Base-by-base conservation (phyloP, 2,888 invertebrate genomes). In the Megaustenia siamemsis region DNA sequence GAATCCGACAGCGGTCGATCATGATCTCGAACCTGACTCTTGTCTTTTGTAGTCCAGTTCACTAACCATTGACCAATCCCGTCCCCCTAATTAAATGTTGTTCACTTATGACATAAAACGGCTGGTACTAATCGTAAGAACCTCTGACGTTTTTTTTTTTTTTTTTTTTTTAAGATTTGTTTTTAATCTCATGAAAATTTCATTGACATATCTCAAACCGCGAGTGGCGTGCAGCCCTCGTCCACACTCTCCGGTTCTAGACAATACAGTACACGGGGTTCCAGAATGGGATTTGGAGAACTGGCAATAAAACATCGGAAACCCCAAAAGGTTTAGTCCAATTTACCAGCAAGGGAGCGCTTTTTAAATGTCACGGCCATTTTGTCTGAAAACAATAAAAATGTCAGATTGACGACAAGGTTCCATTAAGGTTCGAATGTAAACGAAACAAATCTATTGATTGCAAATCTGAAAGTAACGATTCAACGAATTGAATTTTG, bases 341-440 rank as follows among this genome's bases (percentile, higher is more conserved):
- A 15, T 73, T 45, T 49, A 28, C 18, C 49, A 73, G 49, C 28
- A 5, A 49, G 45, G 12, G 43, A 15, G 32, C 3, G n/a, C 32
- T 73, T 73, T 49, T 12, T 15, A 73, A 15, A 28, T 71, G 32
- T 8, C 73, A 73, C 45, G 18, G 32, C 49, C 32, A 18, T 32
- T 49, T 73, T 73, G 28, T 24, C 73, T 32, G 73, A 49, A 73
- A 73, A 49, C 73, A 73, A 71, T 71, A 43, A 71, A 69, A 71
- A 43, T 28, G 71, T 43, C 71, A 71, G 28, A 2, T 28, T n/a
- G 71, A 71, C 71, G n/a, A 28, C 45, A 71, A 12, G n/a, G 5
- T 28, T 71, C 71, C 45, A 71, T 43, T 71, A 71, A 28, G 45
- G 24, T 71, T 43, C 28, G 28, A 71, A 71, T 43, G 71, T 71